Base-by-base conservation (phyloP, 2,113 vertebrate genomes). In the Malurus elegans region DNA sequence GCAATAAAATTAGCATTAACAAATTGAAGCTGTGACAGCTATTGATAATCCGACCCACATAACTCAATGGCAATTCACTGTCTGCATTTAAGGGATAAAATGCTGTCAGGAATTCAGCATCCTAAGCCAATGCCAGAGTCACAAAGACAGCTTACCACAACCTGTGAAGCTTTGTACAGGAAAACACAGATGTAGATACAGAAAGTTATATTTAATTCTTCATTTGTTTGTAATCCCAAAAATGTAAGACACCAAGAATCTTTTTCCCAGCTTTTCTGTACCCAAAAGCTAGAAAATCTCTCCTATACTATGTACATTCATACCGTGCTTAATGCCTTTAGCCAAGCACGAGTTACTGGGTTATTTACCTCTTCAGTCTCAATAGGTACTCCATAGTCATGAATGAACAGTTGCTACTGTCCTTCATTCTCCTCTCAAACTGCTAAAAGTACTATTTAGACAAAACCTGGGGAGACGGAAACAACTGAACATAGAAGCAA, bases 1-100 rank as follows among this genome's bases (percentile, higher is more conserved):
- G 85, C 67, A 88, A 87, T 84, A 83, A 95, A 93, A 95, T 96
- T 90, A 94, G 44, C 87, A 48, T 90, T 90, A 92, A 92, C 12
- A 64, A 92, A 95, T 86, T 67, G 76, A 79, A 84, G 44, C 60
- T 64, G 29, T 90, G 88, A 95, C 82, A 86, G 88, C 54, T 92
- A 66, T 20, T 92, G 88, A 85, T 73, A 89, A 79, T 58, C 70
- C 79, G 70, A 66, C 57, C 64, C 57, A 34, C n/a, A 42, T n/a
- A 79, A 85, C 50, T 92, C 87, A 87, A 42, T 14, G 24, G 50
- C 62, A 79, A 53, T 58, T 72, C 66, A 40, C 18, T 54, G 9
- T 26, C 84, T 53, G 42, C 29, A 32, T 48, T 66, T 66, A 76
- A 71, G 32, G 67, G 26, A 73, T 47, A 61, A 67, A 95, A 67